A percentile compares a stretch with the other conserved stretches of the same genome.
phyloP scores from a whole-genome alignment of 2,113 vertebrate species.

The Equus przewalskii region DNA sequence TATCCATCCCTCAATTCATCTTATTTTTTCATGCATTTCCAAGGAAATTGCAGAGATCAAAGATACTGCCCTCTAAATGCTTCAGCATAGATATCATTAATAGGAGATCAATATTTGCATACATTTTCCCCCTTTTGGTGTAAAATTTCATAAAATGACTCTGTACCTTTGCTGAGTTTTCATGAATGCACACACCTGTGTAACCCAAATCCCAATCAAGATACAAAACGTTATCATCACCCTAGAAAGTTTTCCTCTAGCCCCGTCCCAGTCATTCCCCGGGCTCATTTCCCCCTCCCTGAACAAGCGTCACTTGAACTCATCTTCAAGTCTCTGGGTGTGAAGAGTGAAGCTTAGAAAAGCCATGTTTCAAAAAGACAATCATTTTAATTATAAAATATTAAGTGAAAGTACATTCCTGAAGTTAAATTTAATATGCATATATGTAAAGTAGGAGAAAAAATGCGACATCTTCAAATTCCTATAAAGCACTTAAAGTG shows the following conservation, averaged over 20 bases:
- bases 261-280: neutral
- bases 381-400: slow-evolving; percentile 17
- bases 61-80: neutral
- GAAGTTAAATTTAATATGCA: neutral
- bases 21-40: slow-evolving; percentile 34
- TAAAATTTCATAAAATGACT: neutral
- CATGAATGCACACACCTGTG: neutral
- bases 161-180: neutral
- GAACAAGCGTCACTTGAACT: neutral
- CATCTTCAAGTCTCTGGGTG: neutral
- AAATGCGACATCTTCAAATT: neutral
- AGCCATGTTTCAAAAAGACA: neutral
- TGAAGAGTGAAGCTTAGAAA: neutral
- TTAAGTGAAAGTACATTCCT: neutral
- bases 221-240: neutral
- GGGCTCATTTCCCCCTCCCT: neutral
- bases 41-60: neutral
- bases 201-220: neutral
- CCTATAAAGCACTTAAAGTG: neutral
- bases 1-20: too few relatives aligned
- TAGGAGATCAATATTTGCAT: neutral
- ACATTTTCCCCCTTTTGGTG: neutral
- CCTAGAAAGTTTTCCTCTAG: neutral
- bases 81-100: neutral
- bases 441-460: neutral